phyloP scores from a whole-genome alignment of 2,113 vertebrate species.

The Amphiprion ocellaris region DNA sequence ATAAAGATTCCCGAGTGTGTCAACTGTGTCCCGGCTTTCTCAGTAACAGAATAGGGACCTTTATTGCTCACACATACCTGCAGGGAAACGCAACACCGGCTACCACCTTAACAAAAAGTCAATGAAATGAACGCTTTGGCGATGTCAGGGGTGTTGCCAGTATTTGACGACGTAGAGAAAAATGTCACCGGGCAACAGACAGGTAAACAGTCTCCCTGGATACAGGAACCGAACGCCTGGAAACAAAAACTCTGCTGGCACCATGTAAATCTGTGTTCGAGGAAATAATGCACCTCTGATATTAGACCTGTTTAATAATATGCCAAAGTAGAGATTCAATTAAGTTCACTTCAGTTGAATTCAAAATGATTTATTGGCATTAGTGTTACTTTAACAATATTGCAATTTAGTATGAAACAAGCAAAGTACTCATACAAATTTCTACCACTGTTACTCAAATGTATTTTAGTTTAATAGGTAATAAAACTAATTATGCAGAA shows the following conservation, averaged over 20 bases:
- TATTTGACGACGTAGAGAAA: slow-evolving; percentile 74
- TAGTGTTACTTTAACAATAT: too few species aligned
- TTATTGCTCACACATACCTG: rapidly evolving
- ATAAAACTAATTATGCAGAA: neutral
- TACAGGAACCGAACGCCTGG: slow-evolving; percentile 54
- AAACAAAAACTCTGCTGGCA: slow-evolving; percentile 62
- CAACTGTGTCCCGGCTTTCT: neutral
- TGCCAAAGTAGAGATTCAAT: too few species aligned
- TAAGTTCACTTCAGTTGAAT: too few species aligned
- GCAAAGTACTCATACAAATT: too few species aligned
- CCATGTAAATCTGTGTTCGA: neutral
- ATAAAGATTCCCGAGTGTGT: slow-evolving; percentile 20
- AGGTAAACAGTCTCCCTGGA: slow-evolving; percentile 81
- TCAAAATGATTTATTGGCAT: too few species aligned
- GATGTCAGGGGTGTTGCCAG: slow-evolving; percentile 63
- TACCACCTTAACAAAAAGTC: slow-evolving; percentile 79
- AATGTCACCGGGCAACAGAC: slow-evolving; percentile 77
- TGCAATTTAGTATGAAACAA: too few species aligned
- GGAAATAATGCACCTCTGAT: neutral
- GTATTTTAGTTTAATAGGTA: too few species aligned
- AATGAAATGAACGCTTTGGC: slow-evolving; percentile 54
- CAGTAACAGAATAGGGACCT: neutral
- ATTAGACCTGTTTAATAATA: neutral
- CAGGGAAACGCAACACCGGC: neutral
- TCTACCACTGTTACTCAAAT: too few species aligned